Evolutionary conservation across 1,140 invertebrate genomes (phyloP).

Genomic region (Lordiphosa collinella): DNA sequence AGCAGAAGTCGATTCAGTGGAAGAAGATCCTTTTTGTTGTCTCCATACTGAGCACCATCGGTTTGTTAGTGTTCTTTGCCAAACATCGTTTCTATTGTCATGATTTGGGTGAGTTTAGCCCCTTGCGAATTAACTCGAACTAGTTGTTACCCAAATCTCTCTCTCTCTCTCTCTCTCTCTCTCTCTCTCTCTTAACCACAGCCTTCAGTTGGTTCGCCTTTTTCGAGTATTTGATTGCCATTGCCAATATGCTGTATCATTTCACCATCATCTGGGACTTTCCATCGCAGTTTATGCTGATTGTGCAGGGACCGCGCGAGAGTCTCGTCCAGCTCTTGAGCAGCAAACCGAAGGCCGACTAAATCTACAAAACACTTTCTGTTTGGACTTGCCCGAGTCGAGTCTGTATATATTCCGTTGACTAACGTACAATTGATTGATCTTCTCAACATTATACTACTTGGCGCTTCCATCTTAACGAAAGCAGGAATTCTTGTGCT

Average conservation of each 20-base stretch:
- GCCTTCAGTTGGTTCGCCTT: constrained; percentile 96
- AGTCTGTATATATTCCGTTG: constrained; percentile 14
- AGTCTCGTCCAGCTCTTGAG: constrained; percentile 53
- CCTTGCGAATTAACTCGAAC: too few relatives aligned
- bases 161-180: constrained; percentile 26
- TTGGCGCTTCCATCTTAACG: constrained; percentile 57
- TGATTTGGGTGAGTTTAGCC: constrained; percentile 85
- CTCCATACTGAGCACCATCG: constrained; percentile 88
- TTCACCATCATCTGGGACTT: constrained; percentile 92
- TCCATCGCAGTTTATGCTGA: constrained; percentile 88
- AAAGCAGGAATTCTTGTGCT: too few relatives aligned
- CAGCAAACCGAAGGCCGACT: constrained; percentile 49
- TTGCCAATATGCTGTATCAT: constrained; percentile 95
- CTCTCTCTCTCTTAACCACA: constrained; percentile 81
- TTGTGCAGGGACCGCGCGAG: constrained; percentile 82
- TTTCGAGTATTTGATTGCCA: constrained; percentile 94
- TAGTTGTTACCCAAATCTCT: too few relatives aligned
- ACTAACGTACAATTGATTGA: constrained; percentile 61
- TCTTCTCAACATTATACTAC: constrained; percentile 45
- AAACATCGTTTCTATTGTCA: constrained; percentile 93
- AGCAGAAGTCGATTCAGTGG: constrained; percentile 82
- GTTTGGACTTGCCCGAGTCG: background rate
- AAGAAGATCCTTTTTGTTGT: constrained; percentile 88
- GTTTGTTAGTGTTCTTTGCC: constrained; percentile 91
- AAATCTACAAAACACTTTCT: constrained; percentile 8